Evolutionary conservation across 2,888 invertebrate species (phyloP), one percentile per base, ranked within the genome.

Genomic region (Polylopha cassiicola): DNA sequence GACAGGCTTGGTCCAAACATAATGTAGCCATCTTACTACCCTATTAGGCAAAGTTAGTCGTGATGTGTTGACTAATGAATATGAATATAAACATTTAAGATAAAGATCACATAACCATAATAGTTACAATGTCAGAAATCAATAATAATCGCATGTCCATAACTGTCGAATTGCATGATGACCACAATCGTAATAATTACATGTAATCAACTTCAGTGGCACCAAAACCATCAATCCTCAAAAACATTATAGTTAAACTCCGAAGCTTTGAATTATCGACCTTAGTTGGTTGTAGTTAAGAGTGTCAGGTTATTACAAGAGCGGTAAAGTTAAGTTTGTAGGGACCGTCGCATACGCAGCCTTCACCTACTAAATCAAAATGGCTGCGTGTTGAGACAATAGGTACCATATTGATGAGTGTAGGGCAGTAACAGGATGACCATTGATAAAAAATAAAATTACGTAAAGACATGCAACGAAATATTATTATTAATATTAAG

Each of bases 161-260:
- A 58, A 60, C 51, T 48, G 61, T 58, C 55, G 55, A 58, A 61
- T 71, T 62, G 68, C 70, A 63, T 67, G 73, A 65, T 62, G 65
- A 58, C 59, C 58, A 41, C 41, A 30, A 36, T 41, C 9, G 58
- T 56, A 57, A 63, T 66, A 65, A 62, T 71, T 67, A 62, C 53
- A 52, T 39, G 59, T 60, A 68, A 73, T 71, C 66, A 66, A 43
- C n/a, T n/a, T 47, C 41, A 47, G 37, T 54, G 32, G 43, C 44
- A 45, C 67, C 72, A 73, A 73, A 55, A 68, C 49, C 61, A 66
- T 58, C 39, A 15, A 42, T 41, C 6, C n/a, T 13, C 1, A 9
- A 21, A 26, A 11, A 9, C 7, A 8, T 1, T n/a, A n/a, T n/a
- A n/a, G n/a, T n/a, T n/a, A n/a, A n/a, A n/a, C n/a, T n/a, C n/a